Conservation (phyloP, 1,140 invertebrate genomes). For the Achroia grisella region DNA sequence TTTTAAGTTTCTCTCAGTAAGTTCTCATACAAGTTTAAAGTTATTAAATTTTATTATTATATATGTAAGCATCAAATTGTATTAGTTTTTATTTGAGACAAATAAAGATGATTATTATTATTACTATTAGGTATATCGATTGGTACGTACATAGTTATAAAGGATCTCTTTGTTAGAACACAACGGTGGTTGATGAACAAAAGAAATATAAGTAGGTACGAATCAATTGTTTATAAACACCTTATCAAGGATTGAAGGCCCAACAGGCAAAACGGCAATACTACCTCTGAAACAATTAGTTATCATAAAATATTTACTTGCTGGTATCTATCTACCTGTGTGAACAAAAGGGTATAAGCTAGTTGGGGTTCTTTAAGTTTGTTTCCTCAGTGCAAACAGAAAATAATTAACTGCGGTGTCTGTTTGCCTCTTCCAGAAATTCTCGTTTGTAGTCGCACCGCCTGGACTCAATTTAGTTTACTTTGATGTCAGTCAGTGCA, state of each 20-base stretch:
- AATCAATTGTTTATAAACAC: background rate
- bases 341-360: constrained; percentile 32
- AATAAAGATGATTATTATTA: too few species aligned
- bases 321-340: constrained; percentile 13
- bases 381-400: constrained; percentile 48
- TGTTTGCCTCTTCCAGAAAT: constrained; percentile 44
- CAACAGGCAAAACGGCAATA: background rate
- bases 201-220: background rate
- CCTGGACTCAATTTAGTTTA: constrained; percentile 15
- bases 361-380: constrained; percentile 34
- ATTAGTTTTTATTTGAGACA: too few species aligned
- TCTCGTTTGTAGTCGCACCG: constrained; percentile 24
- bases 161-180: too few species aligned
- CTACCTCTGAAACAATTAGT: constrained; percentile 6
- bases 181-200: background rate
- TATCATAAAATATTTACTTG: constrained; percentile 9
- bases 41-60: too few species aligned
- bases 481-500: constrained; percentile 25
- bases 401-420: constrained; percentile 52
- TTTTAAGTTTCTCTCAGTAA: too few species aligned
- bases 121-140: too few species aligned
- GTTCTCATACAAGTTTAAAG: too few species aligned
- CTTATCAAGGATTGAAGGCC: background rate
- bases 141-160: too few species aligned
- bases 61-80: too few species aligned